Base-by-base conservation (phyloP, 2,113 vertebrate genomes). In the Pteronura brasiliensis region DNA sequence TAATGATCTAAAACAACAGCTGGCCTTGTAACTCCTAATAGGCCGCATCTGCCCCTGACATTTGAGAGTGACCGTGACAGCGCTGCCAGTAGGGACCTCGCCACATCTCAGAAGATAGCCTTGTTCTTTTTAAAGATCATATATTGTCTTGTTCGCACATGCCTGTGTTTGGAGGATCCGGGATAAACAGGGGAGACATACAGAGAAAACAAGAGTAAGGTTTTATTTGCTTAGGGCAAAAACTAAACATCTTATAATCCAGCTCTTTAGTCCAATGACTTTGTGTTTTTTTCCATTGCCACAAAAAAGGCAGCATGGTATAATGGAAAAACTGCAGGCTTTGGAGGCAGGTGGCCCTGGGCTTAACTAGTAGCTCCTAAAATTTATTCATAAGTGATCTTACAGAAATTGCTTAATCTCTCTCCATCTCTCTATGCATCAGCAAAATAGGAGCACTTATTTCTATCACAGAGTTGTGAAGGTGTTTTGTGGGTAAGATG, bases 1-100 rank as follows among this genome's bases (percentile, higher is more conserved):
- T 97, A 97, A 96, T 97, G 98, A 97, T 81, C 95, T 96, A 89
- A 97, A 93, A 97, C 88, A 98, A 98, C 98, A 98, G 97, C 98
- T 98, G 95, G 92, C 44, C 90, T 97, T 94, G 94, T 97, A 97
- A 97, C 90, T 96, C 94, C 88, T 94, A 96, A 94, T 96, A 95
- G 90, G 67, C 81, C 81, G 81, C 94, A 83, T 96, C 85, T 94
- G 84, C 76, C 95, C 47, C 96, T 96, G 95, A 88, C 95, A 91
- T 67, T 94, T 91, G 93, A 97, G 92, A 95, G 92, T 97, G 96
- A 94, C 96, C 81, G 34, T 72, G 96, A 96, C 95, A 93, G 80
- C 47, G 72, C 52, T 88, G 92, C 67, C 6, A 34, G 55, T 6
- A 52, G 12, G 81, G 59, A 92, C 49, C 81, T 96, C 42, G 52